A percentile compares a stretch with the other conserved stretches of the same genome.
Evolutionary conservation across 2,888 invertebrate genomes (phyloP).

Genomic region (Idaea straminata): DNA sequence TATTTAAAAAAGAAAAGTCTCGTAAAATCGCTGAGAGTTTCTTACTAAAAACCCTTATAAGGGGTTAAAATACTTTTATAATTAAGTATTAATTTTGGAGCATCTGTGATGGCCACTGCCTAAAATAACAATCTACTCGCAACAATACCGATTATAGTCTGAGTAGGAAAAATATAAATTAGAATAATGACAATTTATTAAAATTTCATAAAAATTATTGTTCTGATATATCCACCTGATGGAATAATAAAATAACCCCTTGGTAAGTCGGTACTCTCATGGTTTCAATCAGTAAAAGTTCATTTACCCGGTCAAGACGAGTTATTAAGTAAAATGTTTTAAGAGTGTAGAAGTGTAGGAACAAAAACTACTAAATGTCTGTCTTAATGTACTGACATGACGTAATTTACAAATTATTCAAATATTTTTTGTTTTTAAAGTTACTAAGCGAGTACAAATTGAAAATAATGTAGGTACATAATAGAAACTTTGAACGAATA

Average conservation of each 20-base stretch:
- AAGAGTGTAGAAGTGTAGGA: neutral
- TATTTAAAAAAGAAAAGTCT: no score
- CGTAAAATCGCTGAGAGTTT: no score
- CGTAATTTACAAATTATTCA: constrained; percentile 14
- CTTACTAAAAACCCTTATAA: no score
- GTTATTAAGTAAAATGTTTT: neutral
- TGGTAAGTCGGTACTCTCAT: neutral
- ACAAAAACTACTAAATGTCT: constrained; percentile 13
- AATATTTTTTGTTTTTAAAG: constrained; percentile 11
- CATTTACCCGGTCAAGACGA: neutral
- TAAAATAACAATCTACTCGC: no score
- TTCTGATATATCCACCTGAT: neutral
- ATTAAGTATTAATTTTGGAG: no score
- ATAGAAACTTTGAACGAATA: constrained; percentile 9
- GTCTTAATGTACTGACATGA: constrained; percentile 11
- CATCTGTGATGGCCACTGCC: no score
- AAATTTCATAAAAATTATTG: neutral
- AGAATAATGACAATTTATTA: neutral
- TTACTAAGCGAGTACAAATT: constrained; percentile 8
- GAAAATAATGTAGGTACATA: constrained; percentile 2
- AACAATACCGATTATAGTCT: no score
- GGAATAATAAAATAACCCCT: neutral
- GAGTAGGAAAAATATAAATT: neutral
- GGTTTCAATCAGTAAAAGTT: neutral
- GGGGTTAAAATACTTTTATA: no score